Conservation (phyloP, 2,113 vertebrate genomes). For the Cinclus mexicanus region DNA sequence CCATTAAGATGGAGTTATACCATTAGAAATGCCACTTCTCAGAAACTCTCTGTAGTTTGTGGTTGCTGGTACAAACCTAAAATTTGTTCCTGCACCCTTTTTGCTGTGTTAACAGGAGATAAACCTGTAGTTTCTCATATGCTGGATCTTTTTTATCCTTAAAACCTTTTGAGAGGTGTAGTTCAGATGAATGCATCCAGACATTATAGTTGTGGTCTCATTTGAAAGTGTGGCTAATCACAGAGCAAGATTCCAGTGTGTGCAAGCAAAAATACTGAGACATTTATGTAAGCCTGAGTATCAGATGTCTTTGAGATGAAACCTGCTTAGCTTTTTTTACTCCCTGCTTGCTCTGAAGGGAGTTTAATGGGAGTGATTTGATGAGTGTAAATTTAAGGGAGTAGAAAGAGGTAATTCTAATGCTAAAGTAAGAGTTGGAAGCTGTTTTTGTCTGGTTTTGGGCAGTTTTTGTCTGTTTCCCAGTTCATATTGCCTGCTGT, state of each 20-base stretch:
- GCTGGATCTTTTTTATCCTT: background rate
- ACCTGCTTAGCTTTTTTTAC: background rate
- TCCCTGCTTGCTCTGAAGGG: background rate
- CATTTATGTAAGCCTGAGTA: background rate
- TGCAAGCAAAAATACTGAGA: background rate
- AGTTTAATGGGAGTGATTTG: background rate
- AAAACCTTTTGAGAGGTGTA: background rate
- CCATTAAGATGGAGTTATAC: background rate
- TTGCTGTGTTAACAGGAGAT: background rate
- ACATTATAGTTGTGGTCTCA: background rate
- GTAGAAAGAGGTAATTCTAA: background rate
- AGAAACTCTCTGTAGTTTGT: background rate
- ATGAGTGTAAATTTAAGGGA: background rate
- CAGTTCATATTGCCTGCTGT: background rate
- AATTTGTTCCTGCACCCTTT: background rate
- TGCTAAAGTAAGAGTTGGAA: background rate
- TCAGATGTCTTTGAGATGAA: background rate
- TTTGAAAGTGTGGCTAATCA: background rate
- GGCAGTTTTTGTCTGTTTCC: background rate
- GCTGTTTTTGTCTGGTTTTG: background rate
- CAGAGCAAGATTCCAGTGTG: background rate
- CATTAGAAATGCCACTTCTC: background rate
- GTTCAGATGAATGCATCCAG: background rate
- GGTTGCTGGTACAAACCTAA: accelerated
- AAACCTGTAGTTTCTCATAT: background rate